These are phyloP conservation scores for Sterna hirundo DNA, from an alignment of 2,113 vertebrate genomes.

Conservation along the genomic window DNA sequence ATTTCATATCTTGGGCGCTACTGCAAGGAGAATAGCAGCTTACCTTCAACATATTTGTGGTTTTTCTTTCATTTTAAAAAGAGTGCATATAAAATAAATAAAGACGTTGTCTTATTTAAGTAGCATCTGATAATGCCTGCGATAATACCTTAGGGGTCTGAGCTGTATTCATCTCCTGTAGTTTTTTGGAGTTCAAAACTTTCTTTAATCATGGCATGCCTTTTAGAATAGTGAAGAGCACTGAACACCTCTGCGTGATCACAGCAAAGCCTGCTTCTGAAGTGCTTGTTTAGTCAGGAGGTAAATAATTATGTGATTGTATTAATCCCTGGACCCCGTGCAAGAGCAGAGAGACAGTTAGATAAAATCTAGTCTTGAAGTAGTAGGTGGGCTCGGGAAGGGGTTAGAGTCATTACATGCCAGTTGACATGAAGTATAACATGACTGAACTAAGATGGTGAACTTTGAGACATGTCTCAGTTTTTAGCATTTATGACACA, in stretches of 20 bases:
- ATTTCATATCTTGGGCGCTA: background rate
- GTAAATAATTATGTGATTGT: background rate
- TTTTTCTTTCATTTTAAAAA: background rate
- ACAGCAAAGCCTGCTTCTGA: background rate
- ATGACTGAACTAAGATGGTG: background rate
- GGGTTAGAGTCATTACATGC: background rate
- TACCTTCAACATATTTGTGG: rapidly evolving
- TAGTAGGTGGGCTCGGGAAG: background rate
- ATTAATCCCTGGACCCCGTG: background rate
- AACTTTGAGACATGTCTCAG: background rate
- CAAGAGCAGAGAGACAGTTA: background rate
- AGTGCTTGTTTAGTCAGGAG: background rate
- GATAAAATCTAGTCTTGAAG: background rate
- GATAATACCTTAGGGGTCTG: background rate
- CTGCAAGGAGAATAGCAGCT: background rate
- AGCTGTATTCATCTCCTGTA: background rate
- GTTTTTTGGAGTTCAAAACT: background rate
- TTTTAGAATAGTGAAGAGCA: background rate
- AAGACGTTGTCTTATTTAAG: background rate
- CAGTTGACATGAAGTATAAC: background rate
- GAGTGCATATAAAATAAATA: background rate
- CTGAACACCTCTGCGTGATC: background rate
- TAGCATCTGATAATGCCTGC: background rate
- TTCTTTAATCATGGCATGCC: background rate
- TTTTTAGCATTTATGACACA: background rate